Base-by-base conservation (phyloP, 2,797 vertebrate genomes). In the Amniataba percoides region DNA sequence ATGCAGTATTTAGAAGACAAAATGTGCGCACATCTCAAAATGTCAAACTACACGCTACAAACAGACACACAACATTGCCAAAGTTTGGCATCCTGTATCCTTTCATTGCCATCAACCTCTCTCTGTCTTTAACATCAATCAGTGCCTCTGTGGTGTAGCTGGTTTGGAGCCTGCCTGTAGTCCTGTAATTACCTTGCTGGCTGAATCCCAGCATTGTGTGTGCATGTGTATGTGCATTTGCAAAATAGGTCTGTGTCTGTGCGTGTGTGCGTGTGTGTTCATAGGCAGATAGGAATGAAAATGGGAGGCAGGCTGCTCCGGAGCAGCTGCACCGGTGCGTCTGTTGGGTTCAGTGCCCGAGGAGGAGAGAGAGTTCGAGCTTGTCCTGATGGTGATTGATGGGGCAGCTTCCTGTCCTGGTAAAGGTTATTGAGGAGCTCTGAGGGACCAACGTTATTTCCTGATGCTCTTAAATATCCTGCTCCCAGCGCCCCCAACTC, bases 171-270 rank as follows among this genome's bases (percentile, higher is more conserved):
- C 72, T 36, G 67, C 77, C 81, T 64, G 67, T 58, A 67, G 82
- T 86, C 86, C 88, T 89, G 83, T 92, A 92, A 93, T 92, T 93
- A 88, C 87, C 57, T 69, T 68, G 63, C 65, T 80, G 83, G 81
- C 84, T 74, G 81, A 82, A 87, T 82, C 82, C 82, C 82, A 86
- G 77, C 85, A 84, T 72, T 71, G 61, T 77, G 65, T 59, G 71
- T 61, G 53, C 27, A 31, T 53, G 65, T 57, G 36, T 18, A 19
- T 56, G 69, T 63, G 63, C 19, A 39, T 84, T 74, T 87, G n/a
- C 65, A 76, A 81, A 79, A 80, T 60, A 57, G 75, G 74, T 57
- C 43, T 63, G 15, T 43, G 61, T 74, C 14, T 71, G 71, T 75
- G 71, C 83, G 76, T 63, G 15, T 43, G 61, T 74, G 14, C 67